Base-by-base conservation (phyloP, 23 tunicate genomes). In the Styela plicata region DNA sequence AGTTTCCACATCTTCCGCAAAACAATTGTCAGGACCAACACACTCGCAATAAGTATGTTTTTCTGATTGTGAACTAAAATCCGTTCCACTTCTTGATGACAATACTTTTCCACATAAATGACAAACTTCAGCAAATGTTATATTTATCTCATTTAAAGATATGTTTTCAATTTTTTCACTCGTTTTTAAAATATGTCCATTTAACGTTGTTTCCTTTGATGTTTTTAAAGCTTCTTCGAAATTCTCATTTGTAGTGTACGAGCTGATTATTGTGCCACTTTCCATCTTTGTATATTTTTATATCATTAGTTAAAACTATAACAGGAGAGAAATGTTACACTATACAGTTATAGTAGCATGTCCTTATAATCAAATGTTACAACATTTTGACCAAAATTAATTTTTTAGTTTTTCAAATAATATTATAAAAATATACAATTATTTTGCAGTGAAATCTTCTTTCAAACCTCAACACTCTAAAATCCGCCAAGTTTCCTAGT, bases 51-150 rank as follows among this genome's bases (percentile, higher is more conserved):
- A 24, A 17, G 36, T 13, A 16, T n/a, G 16, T 22, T 1, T 33
- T n/a, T 33, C 16, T 18, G 52, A 34, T 33, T 16, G 52, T 16
- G 27, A 34, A 33, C 17, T 34, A 17, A 16, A 17, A 19, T 73
- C 19, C 64, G 18, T 33, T n/a, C 18, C 78, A 20, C 57, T 73
- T 19, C n/a, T 16, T 33, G 57, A 73, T 33, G 36, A 13, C 1
- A 76, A 76, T 0, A 29, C 30, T 37, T 76, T 76, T 53, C 81
- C 81, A 53, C 81, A 76, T 20, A 76, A 20, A 5, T 24, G 81
- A 76, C 81, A 76, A 5, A 76, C 66, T 53, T 32, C 19, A 29
- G 20, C 52, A 66, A 27, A 24, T 5, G 29, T 3, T 27, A 66
- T 7, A 3, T 66, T 66, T 66, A 34, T 28, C 2, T 30, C 77